Base-by-base conservation (phyloP, 2,113 vertebrate species). In the Neomonachus schauinslandi region DNA sequence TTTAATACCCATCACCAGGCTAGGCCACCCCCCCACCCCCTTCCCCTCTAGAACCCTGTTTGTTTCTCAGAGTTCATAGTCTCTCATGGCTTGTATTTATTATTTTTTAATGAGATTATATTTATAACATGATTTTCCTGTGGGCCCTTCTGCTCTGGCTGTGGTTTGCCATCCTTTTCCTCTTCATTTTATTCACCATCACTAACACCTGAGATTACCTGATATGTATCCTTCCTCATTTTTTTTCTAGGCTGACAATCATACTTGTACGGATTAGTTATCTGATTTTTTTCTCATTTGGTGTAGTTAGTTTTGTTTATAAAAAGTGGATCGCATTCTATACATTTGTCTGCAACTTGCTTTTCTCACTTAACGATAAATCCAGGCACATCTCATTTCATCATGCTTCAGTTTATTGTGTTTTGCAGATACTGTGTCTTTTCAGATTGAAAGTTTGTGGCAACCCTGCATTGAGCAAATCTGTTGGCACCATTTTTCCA, bases 361-460 rank as follows among this genome's bases (percentile, higher is more conserved):
- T 63, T 89, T 92, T 94, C 53, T 83, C 19, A 79, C 15, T 72
- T 89, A 72, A 65, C 33, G 16, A 61, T n/a, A 91, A 77, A 93
- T 22, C 46, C 36, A 77, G 42, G 13, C 14, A 31, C 7, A 18
- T 77, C 42, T 31, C 42, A 18, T 77, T 31, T 77, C 74, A 49
- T 77, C 72, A 49, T 2, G 8, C 26, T 49, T 31, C 14, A 49
- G 42, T 49, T 18, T 77, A 49, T 49, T 31, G 26, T 77, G 42
- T 42, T 77, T 77, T 16, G 26, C 26, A 49, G 42, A 46, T 49
- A 49, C 42, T 77, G 26, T 31, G 26, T 49, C 46, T 77, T 46
- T 46, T 16, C 74, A 77, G 4, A 77, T 5, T 77, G 74, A 77
- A 49, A 28, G 14, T 4, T 26, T 31, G 26, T 49, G 42, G 74